A percentile compares a stretch with the other conserved stretches of the same genome.
These are phyloP conservation scores for Neodiprion lecontei DNA, from an alignment of 1,140 invertebrate species.

Conservation along the genomic window DNA sequence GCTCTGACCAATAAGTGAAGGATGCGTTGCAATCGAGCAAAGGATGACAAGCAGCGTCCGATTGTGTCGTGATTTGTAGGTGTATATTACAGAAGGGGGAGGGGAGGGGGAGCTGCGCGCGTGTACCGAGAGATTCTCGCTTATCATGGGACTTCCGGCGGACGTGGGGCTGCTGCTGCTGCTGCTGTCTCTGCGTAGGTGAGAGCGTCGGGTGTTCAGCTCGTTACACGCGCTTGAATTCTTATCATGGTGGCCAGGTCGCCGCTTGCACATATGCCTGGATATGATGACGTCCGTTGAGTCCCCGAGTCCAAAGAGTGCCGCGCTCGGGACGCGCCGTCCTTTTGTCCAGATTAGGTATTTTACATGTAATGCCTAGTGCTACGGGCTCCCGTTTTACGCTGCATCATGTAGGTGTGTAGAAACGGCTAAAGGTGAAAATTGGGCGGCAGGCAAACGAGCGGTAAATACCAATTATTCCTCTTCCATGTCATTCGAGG, in stretches of 20 bases:
- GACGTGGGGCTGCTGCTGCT: conserved; percentile 52
- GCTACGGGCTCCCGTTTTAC: too few species aligned
- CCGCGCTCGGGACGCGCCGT: too few species aligned
- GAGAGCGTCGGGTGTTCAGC: conserved; percentile 33
- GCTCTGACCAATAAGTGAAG: not conserved
- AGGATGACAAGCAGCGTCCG: not conserved
- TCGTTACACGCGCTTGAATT: not conserved
- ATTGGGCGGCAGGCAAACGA: too few species aligned
- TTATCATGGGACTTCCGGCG: conserved; percentile 60
- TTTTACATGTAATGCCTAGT: too few species aligned
- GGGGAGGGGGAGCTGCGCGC: conserved; percentile 32
- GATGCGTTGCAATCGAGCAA: not conserved
- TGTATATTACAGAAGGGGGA: conserved; percentile 30
- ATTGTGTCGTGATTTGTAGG: conserved; percentile 32
- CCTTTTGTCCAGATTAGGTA: too few species aligned
- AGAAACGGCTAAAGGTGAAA: too few species aligned
- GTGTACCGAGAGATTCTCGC: conserved; percentile 51
- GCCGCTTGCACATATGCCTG: not conserved
- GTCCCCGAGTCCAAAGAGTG: too few species aligned
- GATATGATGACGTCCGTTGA: too few species aligned
- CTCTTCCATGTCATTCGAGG: too few species aligned
- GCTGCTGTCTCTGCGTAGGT: conserved; percentile 49
- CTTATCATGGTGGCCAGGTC: not conserved
- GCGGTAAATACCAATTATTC: too few species aligned
- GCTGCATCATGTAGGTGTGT: too few species aligned